Evolutionary conservation across 2,888 invertebrate genomes (phyloP), one percentile per base, ranked within the genome.

Genomic region (Miltochrista miniata): DNA sequence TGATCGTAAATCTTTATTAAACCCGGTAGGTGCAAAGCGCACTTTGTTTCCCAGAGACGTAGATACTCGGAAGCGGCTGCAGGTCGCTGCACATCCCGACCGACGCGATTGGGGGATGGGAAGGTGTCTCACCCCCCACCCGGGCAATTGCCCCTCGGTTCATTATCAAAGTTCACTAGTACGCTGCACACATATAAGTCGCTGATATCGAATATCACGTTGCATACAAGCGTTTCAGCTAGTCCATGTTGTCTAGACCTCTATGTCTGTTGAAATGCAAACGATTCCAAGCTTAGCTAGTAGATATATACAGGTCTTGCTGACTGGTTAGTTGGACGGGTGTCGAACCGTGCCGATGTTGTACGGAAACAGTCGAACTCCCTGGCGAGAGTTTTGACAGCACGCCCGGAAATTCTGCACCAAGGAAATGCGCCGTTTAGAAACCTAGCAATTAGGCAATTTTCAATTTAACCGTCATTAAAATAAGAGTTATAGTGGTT

Each of bases 161-260:
- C 90, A 90, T 90, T 90, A 90, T 83, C 90, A 90, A 90, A 90
- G 90, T 90, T 90, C 90, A 90, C 85, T 88, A 85, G 87, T 85
- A 85, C 88, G 81, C 48, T 73, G 77, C 84, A 83, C 86, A 86
- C 85, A 78, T 68, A 70, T 56, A 66, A 54, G 38, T 53, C 14
- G 35, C 47, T 58, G 56, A 24, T 64, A 61, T 64, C 50, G 57
- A 69, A 66, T 55, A 61, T 61, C 65, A 65, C 70, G 64, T 45
- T 75, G 72, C 75, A 76, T 73, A 72, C 72, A 73, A 54, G 62
- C 61, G 54, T 31, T 64, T 45, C 50, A 37, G 40, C 41, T 40
- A 31, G 36, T 53, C 80, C 77, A 72, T 41, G 41, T 45, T 52
- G 61, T 10, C 13, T 38, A 64, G 84, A 81, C 54, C 85, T 73